Evolutionary conservation across 2,888 invertebrate genomes (phyloP).

Genomic region (Ochropleura leucogaster): DNA sequence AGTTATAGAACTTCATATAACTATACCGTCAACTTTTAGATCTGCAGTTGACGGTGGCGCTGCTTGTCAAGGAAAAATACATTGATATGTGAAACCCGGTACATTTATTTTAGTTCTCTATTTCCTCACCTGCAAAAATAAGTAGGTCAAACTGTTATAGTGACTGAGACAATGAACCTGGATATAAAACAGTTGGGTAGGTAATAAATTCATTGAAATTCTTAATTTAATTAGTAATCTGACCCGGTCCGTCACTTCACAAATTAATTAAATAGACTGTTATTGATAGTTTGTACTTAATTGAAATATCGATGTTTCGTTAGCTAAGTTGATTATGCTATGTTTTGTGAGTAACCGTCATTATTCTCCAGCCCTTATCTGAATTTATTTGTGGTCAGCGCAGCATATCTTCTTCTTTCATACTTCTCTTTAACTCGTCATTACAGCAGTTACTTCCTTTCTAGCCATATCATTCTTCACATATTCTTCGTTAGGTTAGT

Average conservation of each 20-base stretch:
- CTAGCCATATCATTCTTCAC: too few species aligned
- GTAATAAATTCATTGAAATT: not conserved
- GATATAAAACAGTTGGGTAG: not conserved
- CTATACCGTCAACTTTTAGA: too few species aligned
- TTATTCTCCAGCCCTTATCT: too few species aligned
- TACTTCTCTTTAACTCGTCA: too few species aligned
- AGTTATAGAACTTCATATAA: too few species aligned
- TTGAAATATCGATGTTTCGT: constrained; percentile 18
- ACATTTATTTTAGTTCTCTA: not conserved
- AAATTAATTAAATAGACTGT: constrained; percentile 12
- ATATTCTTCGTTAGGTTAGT: too few species aligned
- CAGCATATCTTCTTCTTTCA: too few species aligned
- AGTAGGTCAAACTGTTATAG: not conserved
- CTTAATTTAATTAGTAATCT: constrained; percentile 10
- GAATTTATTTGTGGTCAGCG: too few species aligned
- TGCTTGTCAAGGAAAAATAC: too few species aligned
- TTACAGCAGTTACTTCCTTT: too few species aligned
- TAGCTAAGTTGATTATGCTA: not conserved
- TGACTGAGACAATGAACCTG: not conserved
- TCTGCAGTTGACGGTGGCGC: not conserved
- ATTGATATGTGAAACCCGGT: too few species aligned
- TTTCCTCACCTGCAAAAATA: not conserved
- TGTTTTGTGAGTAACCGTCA: not conserved
- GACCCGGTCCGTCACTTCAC: constrained; percentile 1
- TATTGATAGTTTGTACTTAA: not conserved